Evolutionary conservation across 2,888 invertebrate genomes (phyloP), one percentile per base, ranked within the genome.

Genomic region (Lochmaea capreae): DNA sequence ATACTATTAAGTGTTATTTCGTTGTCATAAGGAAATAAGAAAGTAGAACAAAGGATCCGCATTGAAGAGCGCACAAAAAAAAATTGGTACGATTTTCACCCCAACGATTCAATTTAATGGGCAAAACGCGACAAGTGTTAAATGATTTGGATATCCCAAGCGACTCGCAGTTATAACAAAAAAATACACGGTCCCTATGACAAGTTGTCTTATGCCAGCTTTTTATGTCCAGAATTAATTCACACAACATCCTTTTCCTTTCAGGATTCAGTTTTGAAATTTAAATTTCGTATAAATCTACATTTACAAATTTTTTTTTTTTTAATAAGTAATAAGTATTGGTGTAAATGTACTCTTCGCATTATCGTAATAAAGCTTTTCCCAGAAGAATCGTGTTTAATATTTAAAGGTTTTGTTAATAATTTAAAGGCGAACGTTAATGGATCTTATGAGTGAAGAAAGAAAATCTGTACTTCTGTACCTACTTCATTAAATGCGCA

Each of bases 91-190:
- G 71, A 71, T 71, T 74, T 71, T 67, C 74, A 67, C 67, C 71
- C 67, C 71, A 63, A 71, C 71, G 71, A 71, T 74, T 74, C 74
- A 67, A 74, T 71, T 71, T 74, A 74, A 74, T 74, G 71, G 68
- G 52, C 67, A 68, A 71, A 67, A 63, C 58, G 74, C 67, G 71
- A 71, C 74, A 74, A 71, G 71, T 71, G 71, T 65, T 74, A 57
- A 71, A 71, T 74, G 74, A 74, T 74, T 74, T 65, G 71, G 71
- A 74, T 74, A 63, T 67, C 43, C 54, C 46, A 57, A 70, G 70
- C 70, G 66, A 46, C 22, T 67, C 63, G 49, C 63, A 66, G 62
- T 71, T 71, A 69, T 73, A 67, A 70, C 57, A 63, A 54, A 65
- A 54, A 68, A 71, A 39, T 72, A 62, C 43, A 49, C 46, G 59